A percentile compares a stretch with the other conserved stretches of the same genome.
Conservation (phyloP, 2,797 vertebrate genomes). For the Mastacembelus armatus region DNA sequence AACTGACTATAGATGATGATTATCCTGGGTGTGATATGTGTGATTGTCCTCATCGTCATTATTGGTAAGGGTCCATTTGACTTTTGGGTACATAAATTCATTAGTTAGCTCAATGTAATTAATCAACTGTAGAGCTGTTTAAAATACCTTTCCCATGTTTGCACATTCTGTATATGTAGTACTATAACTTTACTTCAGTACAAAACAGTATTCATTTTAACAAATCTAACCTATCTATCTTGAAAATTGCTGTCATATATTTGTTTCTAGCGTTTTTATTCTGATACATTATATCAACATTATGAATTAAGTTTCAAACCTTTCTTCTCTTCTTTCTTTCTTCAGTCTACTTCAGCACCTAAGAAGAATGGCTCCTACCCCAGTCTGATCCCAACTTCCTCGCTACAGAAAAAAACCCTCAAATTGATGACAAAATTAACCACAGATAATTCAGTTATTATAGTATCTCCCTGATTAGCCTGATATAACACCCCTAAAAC, state of each 20-base stretch:
- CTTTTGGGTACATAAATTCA: neutral
- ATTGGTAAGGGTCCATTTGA: constrained; percentile 81
- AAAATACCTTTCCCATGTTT: neutral
- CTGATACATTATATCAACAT: neutral
- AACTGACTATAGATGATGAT: constrained; percentile 85
- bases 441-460: constrained; percentile 72
- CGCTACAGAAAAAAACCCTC: constrained; percentile 74
- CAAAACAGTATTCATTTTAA: neutral
- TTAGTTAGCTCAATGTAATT: neutral
- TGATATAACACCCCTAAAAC: constrained; percentile 76
- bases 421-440: constrained; percentile 79
- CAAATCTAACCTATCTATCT: neutral
- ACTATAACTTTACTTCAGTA: no score
- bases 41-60: constrained; percentile 89
- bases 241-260: neutral
- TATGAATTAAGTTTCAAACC: neutral
- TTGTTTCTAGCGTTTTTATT: neutral
- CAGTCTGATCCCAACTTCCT: constrained; percentile 80
- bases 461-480: constrained; percentile 72
- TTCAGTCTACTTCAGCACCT: constrained; percentile 90
- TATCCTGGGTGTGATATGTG: constrained; percentile 88
- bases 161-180: neutral
- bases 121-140: neutral
- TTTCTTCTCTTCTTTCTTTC: constrained; percentile 33
- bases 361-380: constrained; percentile 83